Evolutionary conservation across 2,888 invertebrate genomes (phyloP), one percentile per base, ranked within the genome.

Genomic region (Caenorhabditis parvicauda): DNA sequence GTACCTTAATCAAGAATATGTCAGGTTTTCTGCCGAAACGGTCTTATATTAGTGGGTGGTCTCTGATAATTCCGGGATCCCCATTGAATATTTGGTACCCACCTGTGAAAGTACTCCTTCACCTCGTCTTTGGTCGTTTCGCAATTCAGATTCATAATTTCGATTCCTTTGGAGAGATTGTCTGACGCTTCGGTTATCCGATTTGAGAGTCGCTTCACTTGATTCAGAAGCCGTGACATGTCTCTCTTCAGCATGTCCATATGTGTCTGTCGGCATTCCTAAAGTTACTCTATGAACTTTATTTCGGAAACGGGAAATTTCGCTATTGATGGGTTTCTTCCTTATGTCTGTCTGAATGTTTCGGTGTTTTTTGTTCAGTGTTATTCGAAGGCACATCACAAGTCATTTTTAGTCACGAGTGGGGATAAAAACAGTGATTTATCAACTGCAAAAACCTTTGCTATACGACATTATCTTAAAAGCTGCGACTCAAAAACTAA

Each of bases 221-320:
- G 91, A 82, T 90, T 90, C 81, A 91, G 89, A 58, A 92, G 89
- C 80, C 92, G 87, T 61, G 88, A 86, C 42, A 94, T 90, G 86
- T 94, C 93, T 58, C 93, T 87, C 72, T 92, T 88, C 59, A 95
- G 85, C 70, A 94, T 92, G 82, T 95, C 94, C 88, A 92, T 90
- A 83, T 96, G 95, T 14, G 92, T 91, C 38, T 82, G 82, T 83
- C 93, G 93, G 84, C 98, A 98, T 81, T 93, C 92, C n/a, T n/a
- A n/a, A n/a, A n/a, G n/a, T n/a, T n/a, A n/a, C n/a, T n/a, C n/a
- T n/a, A 72, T 90, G 41, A 41, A 9, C n/a, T 12, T 17, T 9
- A 17, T 19, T 41, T 14, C 9, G 7, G n/a, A 9, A 9, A 12
- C 17, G n/a, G 41, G 7, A 14, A 41, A 41, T n/a, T n/a, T n/a